Base-by-base conservation (phyloP, 2,113 vertebrate species). In the Rana temporaria region DNA sequence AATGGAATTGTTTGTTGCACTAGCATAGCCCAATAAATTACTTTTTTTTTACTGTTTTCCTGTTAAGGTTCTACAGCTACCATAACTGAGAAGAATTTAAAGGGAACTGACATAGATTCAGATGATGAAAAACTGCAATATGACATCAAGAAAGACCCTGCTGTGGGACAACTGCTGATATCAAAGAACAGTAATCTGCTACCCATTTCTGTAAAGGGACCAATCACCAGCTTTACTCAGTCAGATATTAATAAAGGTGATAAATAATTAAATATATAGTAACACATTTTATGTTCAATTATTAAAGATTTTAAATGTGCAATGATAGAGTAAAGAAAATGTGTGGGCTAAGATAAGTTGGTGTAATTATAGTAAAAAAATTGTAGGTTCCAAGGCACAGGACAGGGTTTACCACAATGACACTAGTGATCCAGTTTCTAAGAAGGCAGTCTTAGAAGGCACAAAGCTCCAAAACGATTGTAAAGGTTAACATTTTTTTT, bases 11-110 rank as follows among this genome's bases (percentile, higher is more conserved):
- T 30, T 30, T 30, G 26, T 30, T 30, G 26, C 26, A 30, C 6
- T 4, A 38, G 34, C 4, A 38, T 38, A 38, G 7, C 34, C 34
- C 42, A 48, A 12, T 12, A 48, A 48, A 48, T 12, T 48, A 11
- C 42, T 48, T 12, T 12, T 12, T 84, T 85, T n/a, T n/a, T n/a
- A n/a, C n/a, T 67, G 18, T 59, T 0, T 84, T 85, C 72, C 17
- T 26, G 53, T 63, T 59, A 89, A 98, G 98, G 96, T 0, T 95
- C 97, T 1, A 86, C 91, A 0, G 93, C 95, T 3, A 91, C 84
- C 66, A 93, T 99, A 91, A 97, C 96, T 0, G 95, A 95, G 64
- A 93, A 96, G 87, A 96, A 96, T 85, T 87, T 99, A 89, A 96
- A 93, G 87, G 96, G 89, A 1, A 91, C 90, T 5, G 93, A 94